Conservation (phyloP, 2,888 invertebrate species). For the Ariolimax columbianus region DNA sequence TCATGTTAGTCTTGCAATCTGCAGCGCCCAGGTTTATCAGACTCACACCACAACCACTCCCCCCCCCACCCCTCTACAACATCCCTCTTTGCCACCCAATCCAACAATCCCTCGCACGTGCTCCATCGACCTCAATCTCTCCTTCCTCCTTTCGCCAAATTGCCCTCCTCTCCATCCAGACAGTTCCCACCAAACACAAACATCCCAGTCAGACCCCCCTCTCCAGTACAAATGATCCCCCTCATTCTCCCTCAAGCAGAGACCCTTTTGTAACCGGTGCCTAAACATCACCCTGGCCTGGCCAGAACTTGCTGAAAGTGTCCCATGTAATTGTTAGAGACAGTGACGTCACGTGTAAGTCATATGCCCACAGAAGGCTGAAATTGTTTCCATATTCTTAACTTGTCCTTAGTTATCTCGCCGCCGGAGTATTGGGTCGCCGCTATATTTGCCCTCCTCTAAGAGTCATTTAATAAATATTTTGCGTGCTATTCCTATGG, state of each 20-base stretch:
- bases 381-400: no score
- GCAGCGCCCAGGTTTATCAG: neutral
- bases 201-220: neutral
- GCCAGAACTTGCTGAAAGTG: neutral
- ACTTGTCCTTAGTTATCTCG: no score
- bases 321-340: neutral
- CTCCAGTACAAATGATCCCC: constrained; percentile 5
- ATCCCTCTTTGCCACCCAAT: neutral
- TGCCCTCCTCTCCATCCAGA: neutral
- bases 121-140: constrained; percentile 18
- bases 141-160: neutral
- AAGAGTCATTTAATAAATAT: no score
- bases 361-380: neutral
- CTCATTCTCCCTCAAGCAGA: neutral
- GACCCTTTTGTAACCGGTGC: neutral
- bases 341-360: neutral
- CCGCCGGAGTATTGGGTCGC: no score
- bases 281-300: neutral
- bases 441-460: no score
- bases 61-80: neutral
- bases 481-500: no score
- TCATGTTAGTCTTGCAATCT: neutral
- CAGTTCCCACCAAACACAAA: constrained; percentile 15
- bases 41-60: neutral
- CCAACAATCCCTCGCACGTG: neutral